Evolutionary conservation across 1,140 invertebrate genomes (phyloP), one percentile per base, ranked within the genome.

Genomic region (Lutraria rhynchaena): DNA sequence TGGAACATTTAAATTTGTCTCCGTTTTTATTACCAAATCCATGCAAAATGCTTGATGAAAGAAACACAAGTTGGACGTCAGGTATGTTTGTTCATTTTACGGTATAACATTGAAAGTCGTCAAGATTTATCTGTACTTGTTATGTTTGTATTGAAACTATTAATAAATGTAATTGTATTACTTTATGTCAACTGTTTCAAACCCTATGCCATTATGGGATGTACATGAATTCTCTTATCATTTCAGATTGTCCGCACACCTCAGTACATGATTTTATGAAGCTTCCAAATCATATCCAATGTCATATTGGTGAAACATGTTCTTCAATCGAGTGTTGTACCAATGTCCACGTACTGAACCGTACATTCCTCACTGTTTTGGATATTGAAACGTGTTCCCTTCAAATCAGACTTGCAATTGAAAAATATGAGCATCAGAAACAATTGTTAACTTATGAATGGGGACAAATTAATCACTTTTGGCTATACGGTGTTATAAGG

Each of bases 381-480:
- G 46, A 31, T 22, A 70, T 70, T 27, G 49, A 70, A 19, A 1
- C 67, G 19, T 70, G 67, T 55, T 22, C 44, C 49, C 44, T 51
- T 55, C 24, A 70, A 29, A 49, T 70, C 4, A 35, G 17, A 13
- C 1, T 49, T 49, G 1, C 67, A 15, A n/a, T 70, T 33, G 67
- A 70, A 70, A 70, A 53, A 5, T 70, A 70, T 33, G 4, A 57
- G 49, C n/a, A 41, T 22, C 31, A 11, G 5, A 71, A 71, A 37
- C 35, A 71, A 3, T 17, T 71, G 15, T 55, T 78, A 15, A 69
- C 44, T 57, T 78, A 85, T 27, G 46, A 61, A 4, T 85, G 80
- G 73, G 83, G 80, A 57, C 31, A 57, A 41, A 44, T 15, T 2
- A 46, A 82, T 35, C 11, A 33, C 9, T 27, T 74, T 1, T 65